Evolutionary conservation across 2,113 vertebrate species (phyloP), one percentile per base, ranked within the genome.

Genomic region (Myanophis thanlyinensis): DNA sequence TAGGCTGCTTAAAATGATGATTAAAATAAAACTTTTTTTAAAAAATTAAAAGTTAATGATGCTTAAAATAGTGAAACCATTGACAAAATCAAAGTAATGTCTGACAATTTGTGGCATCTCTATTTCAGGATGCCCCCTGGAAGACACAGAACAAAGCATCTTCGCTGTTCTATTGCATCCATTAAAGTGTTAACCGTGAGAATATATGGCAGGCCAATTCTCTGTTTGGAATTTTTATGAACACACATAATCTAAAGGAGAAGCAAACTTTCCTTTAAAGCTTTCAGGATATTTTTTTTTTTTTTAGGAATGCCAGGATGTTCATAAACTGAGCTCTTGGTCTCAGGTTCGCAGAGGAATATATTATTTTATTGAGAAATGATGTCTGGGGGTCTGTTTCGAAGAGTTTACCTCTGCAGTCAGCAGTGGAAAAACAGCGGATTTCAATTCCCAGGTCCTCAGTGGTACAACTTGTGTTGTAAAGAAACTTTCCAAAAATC

Each of bases 31-130:
- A n/a, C n/a, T n/a, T n/a, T n/a, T n/a, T n/a, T n/a, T n/a, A n/a
- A n/a, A n/a, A n/a, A n/a, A n/a, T n/a, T n/a, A n/a, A n/a, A n/a
- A n/a, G n/a, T n/a, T n/a, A 88, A 54, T 51, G 35, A 88, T 52
- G 56, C 51, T 30, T 89, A n/a, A n/a, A n/a, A 13, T 15, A 30
- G 44, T 47, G 27, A 54, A 89, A 49, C n/a, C 48, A 53, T 73
- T 67, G 30, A 6, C 49, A 87, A 47, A 35, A 22, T 49, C 40
- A 59, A 89, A 44, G 25, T 51, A 56, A 89, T 49, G 11, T 52
- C 59, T 2, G 27, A 86, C 85, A 0, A 3, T 12, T 89, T 51
- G 52, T 0, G 0, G 35, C 30, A 25, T 18, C 13, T 0, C 2
- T 10, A 44, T 9, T 1, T 0, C 0, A 40, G 46, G 53, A 80